Evolutionary conservation across 2,888 invertebrate genomes (phyloP).

Genomic region (Tiliacea aurago): DNA sequence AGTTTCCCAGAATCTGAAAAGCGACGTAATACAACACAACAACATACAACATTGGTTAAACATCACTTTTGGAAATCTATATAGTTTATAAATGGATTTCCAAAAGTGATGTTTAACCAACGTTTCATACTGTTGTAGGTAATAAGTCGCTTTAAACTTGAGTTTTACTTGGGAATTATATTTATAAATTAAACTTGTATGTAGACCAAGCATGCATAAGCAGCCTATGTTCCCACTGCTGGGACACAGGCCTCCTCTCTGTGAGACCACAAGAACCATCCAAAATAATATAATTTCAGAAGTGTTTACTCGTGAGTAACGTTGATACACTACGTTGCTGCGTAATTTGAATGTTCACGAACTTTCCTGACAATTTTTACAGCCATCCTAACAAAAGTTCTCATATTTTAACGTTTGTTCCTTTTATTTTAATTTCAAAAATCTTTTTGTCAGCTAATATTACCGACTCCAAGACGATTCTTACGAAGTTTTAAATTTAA

Average conservation of each 20-base stretch:
- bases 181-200: not conserved
- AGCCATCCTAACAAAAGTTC: conserved; percentile 7
- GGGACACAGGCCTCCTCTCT: too few relatives aligned
- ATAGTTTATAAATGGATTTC: not conserved
- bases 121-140: not conserved
- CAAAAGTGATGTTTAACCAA: not conserved
- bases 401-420: conserved; percentile 11
- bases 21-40: too few relatives aligned
- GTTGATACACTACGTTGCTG: not conserved
- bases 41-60: too few relatives aligned
- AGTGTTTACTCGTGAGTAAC: not conserved
- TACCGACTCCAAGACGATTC: conserved; percentile 32
- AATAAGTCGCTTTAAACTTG: not conserved
- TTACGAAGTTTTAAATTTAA: conserved; percentile 62
- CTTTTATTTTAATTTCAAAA: conserved; percentile 31
- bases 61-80: too few relatives aligned
- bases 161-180: not conserved
- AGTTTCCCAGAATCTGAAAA: too few relatives aligned
- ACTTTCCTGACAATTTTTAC: conserved; percentile 11
- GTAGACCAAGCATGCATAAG: too few relatives aligned
- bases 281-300: not conserved
- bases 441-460: conserved; percentile 26
- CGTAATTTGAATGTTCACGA: conserved; percentile 15
- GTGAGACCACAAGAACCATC: not conserved
- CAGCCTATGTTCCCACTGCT: too few relatives aligned